phyloP scores from a whole-genome alignment of 2,797 vertebrate species.

The Podargus strigoides region DNA sequence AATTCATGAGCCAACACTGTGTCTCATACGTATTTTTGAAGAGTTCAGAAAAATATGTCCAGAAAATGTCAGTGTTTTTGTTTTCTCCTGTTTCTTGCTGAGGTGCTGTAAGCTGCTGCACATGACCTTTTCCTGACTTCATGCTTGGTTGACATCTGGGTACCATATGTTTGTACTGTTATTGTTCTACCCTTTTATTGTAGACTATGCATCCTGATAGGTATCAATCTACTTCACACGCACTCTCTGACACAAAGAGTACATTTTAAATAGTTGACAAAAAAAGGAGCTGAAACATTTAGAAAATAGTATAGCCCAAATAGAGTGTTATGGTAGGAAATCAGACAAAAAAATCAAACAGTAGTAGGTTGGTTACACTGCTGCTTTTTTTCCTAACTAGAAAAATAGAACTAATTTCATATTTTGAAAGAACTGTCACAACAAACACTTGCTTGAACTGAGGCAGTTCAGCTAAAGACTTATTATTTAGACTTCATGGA shows the following conservation, averaged over 20 bases:
- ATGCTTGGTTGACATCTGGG: background rate
- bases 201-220: background rate
- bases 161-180: background rate
- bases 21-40: background rate
- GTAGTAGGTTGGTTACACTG: background rate
- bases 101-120: background rate
- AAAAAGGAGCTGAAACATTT: background rate
- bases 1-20: background rate
- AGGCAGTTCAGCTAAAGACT: background rate
- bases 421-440: background rate
- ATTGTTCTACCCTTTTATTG: background rate
- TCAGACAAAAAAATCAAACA: background rate
- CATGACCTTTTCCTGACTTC: background rate
- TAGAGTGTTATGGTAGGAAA: background rate
- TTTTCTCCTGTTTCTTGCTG: background rate
- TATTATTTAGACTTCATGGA: background rate
- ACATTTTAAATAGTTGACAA: background rate
- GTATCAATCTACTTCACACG: background rate
- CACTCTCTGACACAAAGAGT: background rate
- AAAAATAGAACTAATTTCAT: background rate
- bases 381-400: background rate
- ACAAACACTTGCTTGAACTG: background rate
- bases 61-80: background rate
- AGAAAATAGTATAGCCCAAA: background rate
- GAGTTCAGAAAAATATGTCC: background rate